These are phyloP conservation scores for Micromys minutus DNA, from an alignment of 2,113 vertebrate genomes.

Conservation along the genomic window DNA sequence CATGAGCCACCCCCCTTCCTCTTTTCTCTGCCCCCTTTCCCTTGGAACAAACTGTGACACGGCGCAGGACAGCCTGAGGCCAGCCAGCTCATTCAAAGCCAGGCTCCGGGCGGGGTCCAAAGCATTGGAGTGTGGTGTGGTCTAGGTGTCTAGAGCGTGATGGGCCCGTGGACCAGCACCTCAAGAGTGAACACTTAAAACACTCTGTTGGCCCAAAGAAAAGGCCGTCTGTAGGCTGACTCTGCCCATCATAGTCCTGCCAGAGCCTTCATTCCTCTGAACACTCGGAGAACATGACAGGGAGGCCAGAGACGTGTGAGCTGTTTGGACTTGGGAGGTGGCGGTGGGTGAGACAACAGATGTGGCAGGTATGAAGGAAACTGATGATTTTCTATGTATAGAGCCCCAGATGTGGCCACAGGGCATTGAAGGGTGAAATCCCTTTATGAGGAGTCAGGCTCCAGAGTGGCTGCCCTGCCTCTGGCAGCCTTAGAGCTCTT, in stretches of 20 bases:
- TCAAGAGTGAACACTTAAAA: not conserved
- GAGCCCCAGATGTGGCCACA: not conserved
- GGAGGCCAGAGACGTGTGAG: not conserved
- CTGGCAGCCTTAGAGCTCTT: slow-evolving; percentile 8
- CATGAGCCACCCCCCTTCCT: not conserved
- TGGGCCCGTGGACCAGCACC: no score
- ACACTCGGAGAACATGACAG: not conserved
- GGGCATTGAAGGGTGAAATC: slow-evolving; percentile 51
- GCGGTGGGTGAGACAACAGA: fast-evolving
- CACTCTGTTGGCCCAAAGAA: not conserved
- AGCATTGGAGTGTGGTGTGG: not conserved
- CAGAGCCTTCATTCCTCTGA: not conserved
- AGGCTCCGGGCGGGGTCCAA: fast-evolving
- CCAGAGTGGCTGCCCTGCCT: not conserved
- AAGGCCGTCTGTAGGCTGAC: not conserved
- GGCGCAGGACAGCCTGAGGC: not conserved
- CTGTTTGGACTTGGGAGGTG: not conserved
- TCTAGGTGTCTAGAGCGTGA: not conserved
- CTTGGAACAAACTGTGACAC: not conserved
- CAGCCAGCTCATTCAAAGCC: not conserved
- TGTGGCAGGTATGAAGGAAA: no score
- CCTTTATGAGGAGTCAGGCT: slow-evolving; percentile 28
- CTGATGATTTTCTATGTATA: not conserved
- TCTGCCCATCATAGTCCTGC: not conserved
- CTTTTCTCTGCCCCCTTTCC: slow-evolving; percentile 5